phyloP scores from a whole-genome alignment of 1,140 invertebrate species.

The Delia radicum region DNA sequence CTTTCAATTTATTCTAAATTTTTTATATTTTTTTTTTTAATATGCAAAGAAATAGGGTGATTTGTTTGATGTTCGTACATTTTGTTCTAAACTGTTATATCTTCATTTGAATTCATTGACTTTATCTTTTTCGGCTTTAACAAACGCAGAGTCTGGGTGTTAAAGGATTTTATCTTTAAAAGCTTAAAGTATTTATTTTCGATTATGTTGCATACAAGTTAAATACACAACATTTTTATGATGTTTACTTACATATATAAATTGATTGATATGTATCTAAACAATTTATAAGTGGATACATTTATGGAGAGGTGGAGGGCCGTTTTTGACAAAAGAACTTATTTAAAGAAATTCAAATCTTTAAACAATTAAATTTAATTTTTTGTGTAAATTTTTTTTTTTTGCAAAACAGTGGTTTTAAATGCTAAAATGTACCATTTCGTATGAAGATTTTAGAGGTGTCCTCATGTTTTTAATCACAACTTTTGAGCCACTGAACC shows the following conservation, averaged over 20 bases:
- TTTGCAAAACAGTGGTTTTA: no score
- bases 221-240: conserved; percentile 2
- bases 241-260: conserved; percentile 7
- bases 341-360: no score
- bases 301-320: no score
- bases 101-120: not conserved
- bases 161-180: not conserved
- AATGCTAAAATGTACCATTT: no score
- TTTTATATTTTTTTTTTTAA: not conserved
- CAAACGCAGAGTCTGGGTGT: not conserved
- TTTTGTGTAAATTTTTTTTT: no score
- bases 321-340: no score
- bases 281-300: no score
- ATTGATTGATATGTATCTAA: not conserved
- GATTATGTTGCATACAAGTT: not conserved
- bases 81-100: not conserved
- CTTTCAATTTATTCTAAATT: not conserved
- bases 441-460: no score
- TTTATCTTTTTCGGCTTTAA: conserved; percentile 1
- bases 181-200: conserved; percentile 17
- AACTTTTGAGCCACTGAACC: no score
- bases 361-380: no score
- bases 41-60: no score
- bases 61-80: not conserved
- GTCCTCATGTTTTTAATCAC: no score